phyloP scores from a whole-genome alignment of 2,888 invertebrate species.

The Aspidiotus rigidus region DNA sequence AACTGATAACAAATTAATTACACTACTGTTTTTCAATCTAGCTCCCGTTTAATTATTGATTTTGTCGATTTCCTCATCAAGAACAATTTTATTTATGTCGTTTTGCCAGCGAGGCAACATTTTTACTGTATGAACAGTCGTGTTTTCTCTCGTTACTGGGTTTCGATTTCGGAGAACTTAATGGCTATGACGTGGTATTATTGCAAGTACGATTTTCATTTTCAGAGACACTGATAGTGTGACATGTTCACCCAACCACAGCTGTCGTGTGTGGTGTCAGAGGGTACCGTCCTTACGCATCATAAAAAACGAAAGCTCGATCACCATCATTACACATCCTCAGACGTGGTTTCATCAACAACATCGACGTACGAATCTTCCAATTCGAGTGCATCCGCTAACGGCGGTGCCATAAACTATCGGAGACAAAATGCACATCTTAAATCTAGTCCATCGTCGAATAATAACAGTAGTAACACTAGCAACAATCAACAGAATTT shows the following conservation, averaged over 20 bases:
- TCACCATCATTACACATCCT: conserved; percentile 38
- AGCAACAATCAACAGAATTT: conserved; percentile 47
- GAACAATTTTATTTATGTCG: too few relatives aligned
- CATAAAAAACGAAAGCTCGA: conserved; percentile 48
- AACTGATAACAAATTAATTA: too few relatives aligned
- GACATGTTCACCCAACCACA: conserved; percentile 73
- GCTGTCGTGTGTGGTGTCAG: conserved; percentile 37
- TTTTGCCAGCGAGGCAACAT: too few relatives aligned
- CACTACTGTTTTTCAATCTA: background rate
- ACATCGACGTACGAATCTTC: conserved; percentile 31
- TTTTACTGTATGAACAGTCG: too few relatives aligned
- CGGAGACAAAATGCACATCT: conserved; percentile 36
- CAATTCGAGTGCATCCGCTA: conserved; percentile 19
- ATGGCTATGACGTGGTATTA: too few relatives aligned
- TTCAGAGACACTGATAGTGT: conserved; percentile 60
- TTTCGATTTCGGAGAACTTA: too few relatives aligned
- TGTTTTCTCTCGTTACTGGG: too few relatives aligned
- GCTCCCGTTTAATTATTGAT: background rate
- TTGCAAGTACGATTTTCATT: background rate
- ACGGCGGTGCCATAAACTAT: conserved; percentile 34
- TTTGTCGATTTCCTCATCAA: too few relatives aligned
- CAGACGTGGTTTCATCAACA: conserved; percentile 35
- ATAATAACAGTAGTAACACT: conserved; percentile 26
- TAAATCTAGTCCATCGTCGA: conserved; percentile 34
- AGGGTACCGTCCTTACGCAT: conserved; percentile 41